These are phyloP conservation scores for Nesogale talazaci DNA, from an alignment of 2,113 vertebrate species.

Conservation along the genomic window DNA sequence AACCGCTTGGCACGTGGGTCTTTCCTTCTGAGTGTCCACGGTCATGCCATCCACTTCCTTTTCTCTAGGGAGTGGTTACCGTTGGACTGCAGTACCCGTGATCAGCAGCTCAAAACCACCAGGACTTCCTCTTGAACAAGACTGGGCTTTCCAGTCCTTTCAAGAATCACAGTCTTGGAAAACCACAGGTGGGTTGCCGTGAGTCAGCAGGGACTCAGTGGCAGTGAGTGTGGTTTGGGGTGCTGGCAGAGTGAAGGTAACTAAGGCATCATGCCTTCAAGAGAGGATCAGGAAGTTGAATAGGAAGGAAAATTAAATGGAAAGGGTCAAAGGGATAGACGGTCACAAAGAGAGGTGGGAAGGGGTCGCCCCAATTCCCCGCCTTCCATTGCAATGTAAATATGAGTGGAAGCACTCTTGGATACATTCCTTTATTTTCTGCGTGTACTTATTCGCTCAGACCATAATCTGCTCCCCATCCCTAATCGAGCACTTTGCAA, in stretches of 20 bases:
- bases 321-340: background rate
- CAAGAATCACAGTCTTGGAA: no score
- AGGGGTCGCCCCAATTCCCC: background rate
- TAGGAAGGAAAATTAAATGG: background rate
- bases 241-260: background rate
- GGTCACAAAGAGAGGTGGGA: background rate
- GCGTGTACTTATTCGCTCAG: background rate
- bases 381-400: background rate
- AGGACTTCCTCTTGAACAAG: no score
- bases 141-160: no score
- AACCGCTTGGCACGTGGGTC: background rate
- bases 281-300: background rate
- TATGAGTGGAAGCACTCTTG: background rate
- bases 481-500: background rate
- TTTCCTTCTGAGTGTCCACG: background rate
- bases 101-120: no score
- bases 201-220: no score
- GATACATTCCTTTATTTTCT: background rate
- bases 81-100: background rate
- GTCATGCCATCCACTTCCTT: no score
- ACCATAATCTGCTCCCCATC: background rate
- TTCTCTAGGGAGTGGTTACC: background rate
- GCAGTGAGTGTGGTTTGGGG: no score
- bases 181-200: no score
- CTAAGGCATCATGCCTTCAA: background rate